phyloP scores from a whole-genome alignment of 2,888 invertebrate genomes.

The Caenorhabditis sp. region DNA sequence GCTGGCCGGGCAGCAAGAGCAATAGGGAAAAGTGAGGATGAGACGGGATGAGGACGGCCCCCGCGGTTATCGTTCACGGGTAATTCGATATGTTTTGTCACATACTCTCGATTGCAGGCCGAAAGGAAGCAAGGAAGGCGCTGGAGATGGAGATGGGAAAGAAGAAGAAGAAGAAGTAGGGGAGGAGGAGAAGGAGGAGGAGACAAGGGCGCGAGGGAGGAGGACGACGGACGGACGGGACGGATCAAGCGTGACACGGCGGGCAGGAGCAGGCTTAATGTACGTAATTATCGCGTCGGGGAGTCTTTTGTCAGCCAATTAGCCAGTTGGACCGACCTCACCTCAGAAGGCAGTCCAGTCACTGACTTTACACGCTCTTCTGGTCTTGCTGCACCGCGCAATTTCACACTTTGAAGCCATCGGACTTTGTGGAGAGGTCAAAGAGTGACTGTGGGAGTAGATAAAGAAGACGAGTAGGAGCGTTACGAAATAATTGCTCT shows the following conservation, averaged over 20 bases:
- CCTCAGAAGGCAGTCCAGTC: constrained; percentile 12
- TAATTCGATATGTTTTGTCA: constrained; percentile 64
- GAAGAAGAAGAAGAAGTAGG: constrained; percentile 2
- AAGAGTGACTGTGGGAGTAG: no score
- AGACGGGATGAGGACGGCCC: constrained; percentile 12
- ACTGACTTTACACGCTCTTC: constrained; percentile 11
- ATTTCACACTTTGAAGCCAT: background rate
- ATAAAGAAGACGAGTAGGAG: no score
- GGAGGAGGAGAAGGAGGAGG: constrained; percentile 11
- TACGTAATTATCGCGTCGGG: constrained; percentile 54
- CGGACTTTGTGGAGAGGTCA: background rate
- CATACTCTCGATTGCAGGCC: constrained; percentile 58
- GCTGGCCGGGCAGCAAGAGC: background rate
- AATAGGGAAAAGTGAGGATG: constrained; percentile 20
- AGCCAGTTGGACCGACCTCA: constrained; percentile 33
- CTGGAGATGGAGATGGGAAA: constrained; percentile 19
- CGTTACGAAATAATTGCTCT: no score
- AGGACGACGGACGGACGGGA: constrained; percentile 15
- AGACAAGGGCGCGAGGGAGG: constrained; percentile 12
- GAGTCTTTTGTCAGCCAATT: constrained; percentile 35
- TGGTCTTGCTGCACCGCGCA: background rate
- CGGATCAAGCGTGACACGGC: constrained; percentile 32
- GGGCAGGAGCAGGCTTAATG: constrained; percentile 41
- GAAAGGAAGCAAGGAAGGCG: constrained; percentile 12
- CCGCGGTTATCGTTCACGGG: constrained; percentile 54